These are phyloP conservation scores for Lethrus apterus DNA, from an alignment of 1,140 invertebrate species.

Conservation along the genomic window DNA sequence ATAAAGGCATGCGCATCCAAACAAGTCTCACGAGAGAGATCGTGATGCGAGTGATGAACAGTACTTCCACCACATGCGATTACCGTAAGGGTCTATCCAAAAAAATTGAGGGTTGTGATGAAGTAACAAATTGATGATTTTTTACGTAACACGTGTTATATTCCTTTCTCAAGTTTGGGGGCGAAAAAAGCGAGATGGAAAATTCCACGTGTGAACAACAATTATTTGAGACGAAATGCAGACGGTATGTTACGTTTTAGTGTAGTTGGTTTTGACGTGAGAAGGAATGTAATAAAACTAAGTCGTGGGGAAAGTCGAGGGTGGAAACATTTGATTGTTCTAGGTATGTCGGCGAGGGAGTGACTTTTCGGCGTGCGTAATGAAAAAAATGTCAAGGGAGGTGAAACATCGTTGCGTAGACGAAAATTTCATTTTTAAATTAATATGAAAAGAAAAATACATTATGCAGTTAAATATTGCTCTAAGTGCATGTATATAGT, in stretches of 20 bases:
- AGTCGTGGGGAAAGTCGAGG: slow-evolving; percentile 20
- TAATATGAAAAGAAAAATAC: no score
- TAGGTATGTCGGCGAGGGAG: background rate
- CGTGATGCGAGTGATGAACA: slow-evolving; percentile 26
- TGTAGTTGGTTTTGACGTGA: slow-evolving; percentile 32
- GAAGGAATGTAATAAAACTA: slow-evolving; percentile 33
- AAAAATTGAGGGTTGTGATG: slow-evolving; percentile 5
- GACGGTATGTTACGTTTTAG: slow-evolving; percentile 31
- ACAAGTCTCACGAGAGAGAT: slow-evolving; percentile 23
- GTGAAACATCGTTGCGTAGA: no score
- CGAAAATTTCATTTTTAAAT: no score
- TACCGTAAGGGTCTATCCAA: slow-evolving; percentile 12
- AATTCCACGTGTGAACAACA: background rate
- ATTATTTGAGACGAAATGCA: slow-evolving; percentile 13
- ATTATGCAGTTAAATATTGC: no score
- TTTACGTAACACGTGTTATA: background rate
- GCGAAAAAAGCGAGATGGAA: background rate
- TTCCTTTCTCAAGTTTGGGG: slow-evolving; percentile 1
- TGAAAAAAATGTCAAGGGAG: slow-evolving; percentile 8
- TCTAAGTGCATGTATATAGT: no score
- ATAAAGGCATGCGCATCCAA: slow-evolving; percentile 23
- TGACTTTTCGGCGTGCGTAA: slow-evolving; percentile 8
- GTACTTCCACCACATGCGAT: slow-evolving; percentile 21
- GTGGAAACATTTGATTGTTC: slow-evolving; percentile 25
- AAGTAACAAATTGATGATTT: background rate